These are phyloP conservation scores for Anthophora plumipes DNA, from an alignment of 2,888 invertebrate species.

Conservation along the genomic window DNA sequence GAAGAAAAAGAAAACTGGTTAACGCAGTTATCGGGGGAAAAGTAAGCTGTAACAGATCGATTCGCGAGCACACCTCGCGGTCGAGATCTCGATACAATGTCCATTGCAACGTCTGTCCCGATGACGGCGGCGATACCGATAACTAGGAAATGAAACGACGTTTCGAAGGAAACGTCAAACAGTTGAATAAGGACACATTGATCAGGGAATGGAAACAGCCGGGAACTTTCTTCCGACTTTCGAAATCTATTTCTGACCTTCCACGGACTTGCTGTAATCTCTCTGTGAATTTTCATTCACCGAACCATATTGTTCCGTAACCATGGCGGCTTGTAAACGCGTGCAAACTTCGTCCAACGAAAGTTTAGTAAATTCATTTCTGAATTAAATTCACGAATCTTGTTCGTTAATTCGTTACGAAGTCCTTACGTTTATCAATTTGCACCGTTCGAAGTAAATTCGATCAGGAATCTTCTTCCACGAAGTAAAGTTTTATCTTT, in stretches of 20 bases:
- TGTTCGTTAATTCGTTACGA: neutral
- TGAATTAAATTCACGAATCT: neutral
- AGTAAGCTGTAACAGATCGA: slow-evolving; percentile 48
- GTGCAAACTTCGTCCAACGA: neutral
- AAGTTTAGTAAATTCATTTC: neutral
- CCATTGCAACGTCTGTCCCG: slow-evolving; percentile 63
- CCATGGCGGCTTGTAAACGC: neutral
- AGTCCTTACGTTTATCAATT: neutral
- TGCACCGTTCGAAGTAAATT: no score
- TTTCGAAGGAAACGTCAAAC: slow-evolving; percentile 70
- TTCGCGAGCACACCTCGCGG: slow-evolving; percentile 43
- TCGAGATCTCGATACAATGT: slow-evolving; percentile 68
- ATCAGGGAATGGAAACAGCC: slow-evolving; percentile 53
- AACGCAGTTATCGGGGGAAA: slow-evolving; percentile 48
- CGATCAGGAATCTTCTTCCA: no score
- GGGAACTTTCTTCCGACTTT: slow-evolving; percentile 43
- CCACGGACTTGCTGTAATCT: slow-evolving; percentile 5
- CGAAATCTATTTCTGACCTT: slow-evolving; percentile 31
- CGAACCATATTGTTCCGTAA: neutral
- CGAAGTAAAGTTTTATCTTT: no score
- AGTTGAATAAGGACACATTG: slow-evolving; percentile 56
- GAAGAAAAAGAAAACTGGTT: slow-evolving; percentile 3
- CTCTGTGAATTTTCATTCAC: neutral
- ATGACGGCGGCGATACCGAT: slow-evolving; percentile 67
- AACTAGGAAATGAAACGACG: slow-evolving; percentile 71